Evolutionary conservation across 2,888 invertebrate species (phyloP).

Genomic region (Xanthia icteritia): DNA sequence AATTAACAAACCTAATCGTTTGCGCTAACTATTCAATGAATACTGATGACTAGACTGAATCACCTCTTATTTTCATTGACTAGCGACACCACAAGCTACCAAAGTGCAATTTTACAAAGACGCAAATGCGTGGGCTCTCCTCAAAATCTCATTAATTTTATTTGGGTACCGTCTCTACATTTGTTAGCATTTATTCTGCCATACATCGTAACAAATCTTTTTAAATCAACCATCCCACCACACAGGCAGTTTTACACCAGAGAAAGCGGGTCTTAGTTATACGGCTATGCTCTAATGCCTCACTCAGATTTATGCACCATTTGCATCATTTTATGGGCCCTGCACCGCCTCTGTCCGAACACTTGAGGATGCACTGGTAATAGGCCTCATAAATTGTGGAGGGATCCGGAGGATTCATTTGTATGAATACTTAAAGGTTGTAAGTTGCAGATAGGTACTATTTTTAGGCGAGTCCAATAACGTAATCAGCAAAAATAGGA

Average conservation of each 20-base stretch:
- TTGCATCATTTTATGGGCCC: slow-evolving; percentile 63
- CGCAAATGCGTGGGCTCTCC: neutral
- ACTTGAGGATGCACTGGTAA: slow-evolving; percentile 54
- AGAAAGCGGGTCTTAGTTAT: slow-evolving; percentile 54
- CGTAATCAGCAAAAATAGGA: neutral
- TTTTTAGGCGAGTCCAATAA: neutral
- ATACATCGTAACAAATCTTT: slow-evolving; percentile 11
- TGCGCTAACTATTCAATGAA: neutral
- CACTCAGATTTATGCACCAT: slow-evolving; percentile 64
- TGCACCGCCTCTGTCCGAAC: slow-evolving; percentile 43
- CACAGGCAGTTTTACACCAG: slow-evolving; percentile 24
- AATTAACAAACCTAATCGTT: neutral
- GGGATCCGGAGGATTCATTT: slow-evolving; percentile 15
- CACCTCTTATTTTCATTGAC: neutral
- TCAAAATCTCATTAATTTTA: neutral
- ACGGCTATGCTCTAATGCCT: slow-evolving; percentile 50
- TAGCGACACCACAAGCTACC: neutral
- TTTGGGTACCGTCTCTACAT: neutral
- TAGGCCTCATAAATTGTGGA: slow-evolving; percentile 46
- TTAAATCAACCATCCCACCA: neutral
- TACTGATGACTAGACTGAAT: neutral
- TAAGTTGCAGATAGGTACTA: too few relatives aligned
- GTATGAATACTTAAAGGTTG: slow-evolving; percentile 24
- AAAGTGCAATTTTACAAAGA: neutral
- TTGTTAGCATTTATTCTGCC: neutral